Evolutionary conservation across 2,797 vertebrate species (phyloP).

Genomic region (Cirrhinus molitorella): DNA sequence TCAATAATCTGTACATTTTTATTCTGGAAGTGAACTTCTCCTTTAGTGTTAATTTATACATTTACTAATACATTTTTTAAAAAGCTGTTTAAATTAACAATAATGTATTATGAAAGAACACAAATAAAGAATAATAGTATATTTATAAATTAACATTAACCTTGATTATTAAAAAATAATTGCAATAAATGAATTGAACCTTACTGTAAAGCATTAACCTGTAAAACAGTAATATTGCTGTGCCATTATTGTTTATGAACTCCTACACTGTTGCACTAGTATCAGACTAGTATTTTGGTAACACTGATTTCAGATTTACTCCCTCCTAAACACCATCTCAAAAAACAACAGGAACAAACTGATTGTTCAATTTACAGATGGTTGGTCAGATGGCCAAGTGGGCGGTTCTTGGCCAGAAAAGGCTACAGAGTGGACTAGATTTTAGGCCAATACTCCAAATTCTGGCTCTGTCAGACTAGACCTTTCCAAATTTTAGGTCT

Average conservation of each 20-base stretch:
- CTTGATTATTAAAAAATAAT: not conserved
- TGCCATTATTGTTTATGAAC: not conserved
- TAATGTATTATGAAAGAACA: not conserved
- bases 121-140: not conserved
- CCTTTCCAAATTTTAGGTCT: not conserved
- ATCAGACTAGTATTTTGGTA: not conserved
- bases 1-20: too few species aligned
- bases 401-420: slow-evolving; percentile 5
- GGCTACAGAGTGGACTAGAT: not conserved
- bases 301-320: slow-evolving; percentile 1
- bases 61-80: not conserved
- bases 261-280: not conserved
- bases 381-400: slow-evolving; percentile 37
- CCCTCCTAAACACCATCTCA: not conserved
- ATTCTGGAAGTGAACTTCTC: too few species aligned
- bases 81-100: not conserved
- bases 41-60: too few species aligned
- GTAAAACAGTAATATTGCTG: not conserved
- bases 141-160: not conserved
- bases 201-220: not conserved
- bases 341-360: not conserved
- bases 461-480: not conserved
- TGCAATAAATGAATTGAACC: not conserved
- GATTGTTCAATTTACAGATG: slow-evolving; percentile 24
- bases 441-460: slow-evolving; percentile 2